A percentile compares a stretch with the other conserved stretches of the same genome.
Evolutionary conservation across 2,888 invertebrate species (phyloP).

Genomic region (Linnaemya vulpina): DNA sequence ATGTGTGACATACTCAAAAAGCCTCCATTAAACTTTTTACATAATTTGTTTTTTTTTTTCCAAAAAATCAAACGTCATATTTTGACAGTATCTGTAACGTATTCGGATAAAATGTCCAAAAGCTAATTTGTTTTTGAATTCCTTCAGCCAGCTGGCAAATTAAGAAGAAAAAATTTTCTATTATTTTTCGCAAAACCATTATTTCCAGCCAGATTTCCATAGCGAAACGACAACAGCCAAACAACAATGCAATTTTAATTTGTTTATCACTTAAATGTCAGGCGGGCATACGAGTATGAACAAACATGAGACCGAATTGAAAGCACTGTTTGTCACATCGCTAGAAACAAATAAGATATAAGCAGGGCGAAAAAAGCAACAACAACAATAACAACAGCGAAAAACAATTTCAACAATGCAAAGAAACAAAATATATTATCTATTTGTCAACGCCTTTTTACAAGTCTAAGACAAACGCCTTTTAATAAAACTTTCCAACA

Average conservation of each 20-base stretch:
- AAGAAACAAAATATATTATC: conserved; percentile 61
- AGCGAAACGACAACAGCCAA: conserved; percentile 7
- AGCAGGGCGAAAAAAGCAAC: background rate
- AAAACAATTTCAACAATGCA: conserved; percentile 49
- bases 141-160: conserved; percentile 41
- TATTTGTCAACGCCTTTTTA: conserved; percentile 72
- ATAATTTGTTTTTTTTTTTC: background rate
- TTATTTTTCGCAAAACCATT: background rate
- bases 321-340: conserved; percentile 48
- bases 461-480: conserved; percentile 71
- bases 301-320: conserved; percentile 50
- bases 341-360: conserved; percentile 12
- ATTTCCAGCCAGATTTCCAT: conserved; percentile 11
- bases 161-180: background rate
- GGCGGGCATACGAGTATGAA: too few species aligned
- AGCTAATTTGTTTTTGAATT: conserved; percentile 40
- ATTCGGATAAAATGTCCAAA: conserved; percentile 47
- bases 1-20: background rate
- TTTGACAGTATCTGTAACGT: conserved; percentile 51
- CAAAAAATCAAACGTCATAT: conserved; percentile 29
- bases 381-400: conserved; percentile 3
- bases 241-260: conserved; percentile 56
- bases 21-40: background rate
- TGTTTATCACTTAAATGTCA: conserved; percentile 54
- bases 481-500: conserved; percentile 64